A percentile compares a stretch with the other conserved stretches of the same genome.
phyloP scores from a whole-genome alignment of 2,797 vertebrate genomes.

The Ctenosaura bakeri region DNA sequence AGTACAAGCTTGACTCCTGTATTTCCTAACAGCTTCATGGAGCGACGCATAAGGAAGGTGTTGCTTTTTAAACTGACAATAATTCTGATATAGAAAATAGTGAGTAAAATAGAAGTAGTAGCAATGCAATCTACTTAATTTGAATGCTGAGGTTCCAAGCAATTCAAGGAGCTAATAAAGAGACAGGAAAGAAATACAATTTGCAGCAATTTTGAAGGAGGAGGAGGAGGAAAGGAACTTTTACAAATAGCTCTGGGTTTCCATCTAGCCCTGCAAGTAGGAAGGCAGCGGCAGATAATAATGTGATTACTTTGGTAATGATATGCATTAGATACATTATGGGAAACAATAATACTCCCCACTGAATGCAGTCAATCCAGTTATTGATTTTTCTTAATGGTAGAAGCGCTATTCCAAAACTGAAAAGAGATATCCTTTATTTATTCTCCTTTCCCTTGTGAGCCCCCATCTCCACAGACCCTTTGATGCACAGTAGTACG shows the following conservation, averaged over 20 bases:
- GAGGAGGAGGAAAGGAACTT: constrained; percentile 48
- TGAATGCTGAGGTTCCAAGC: constrained; percentile 68
- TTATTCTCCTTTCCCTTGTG: constrained; percentile 73
- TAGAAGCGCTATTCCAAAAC: constrained; percentile 85
- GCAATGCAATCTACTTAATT: constrained; percentile 63
- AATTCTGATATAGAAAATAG: constrained; percentile 45
- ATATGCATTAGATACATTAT: constrained; percentile 92
- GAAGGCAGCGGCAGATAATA: constrained; percentile 78
- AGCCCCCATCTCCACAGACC: constrained; percentile 70
- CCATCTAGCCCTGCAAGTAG: constrained; percentile 78
- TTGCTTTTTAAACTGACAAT: constrained; percentile 36
- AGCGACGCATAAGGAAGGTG: constrained; percentile 30
- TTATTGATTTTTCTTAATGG: constrained; percentile 93
- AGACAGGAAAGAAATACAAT: constrained; percentile 66
- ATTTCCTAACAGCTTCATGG: not conserved
- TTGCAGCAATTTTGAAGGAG: constrained; percentile 70
- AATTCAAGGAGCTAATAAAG: constrained; percentile 73
- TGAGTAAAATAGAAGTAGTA: constrained; percentile 54
- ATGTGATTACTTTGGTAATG: constrained; percentile 88
- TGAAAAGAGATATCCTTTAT: constrained; percentile 81
- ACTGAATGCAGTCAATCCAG: constrained; percentile 86
- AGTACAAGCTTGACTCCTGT: not conserved
- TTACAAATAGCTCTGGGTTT: constrained; percentile 75
- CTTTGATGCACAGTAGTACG: constrained; percentile 81
- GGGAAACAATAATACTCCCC: constrained; percentile 86